These are phyloP conservation scores for Caenorhabditis virilis DNA, from an alignment of 2,888 invertebrate genomes.

Conservation along the genomic window DNA sequence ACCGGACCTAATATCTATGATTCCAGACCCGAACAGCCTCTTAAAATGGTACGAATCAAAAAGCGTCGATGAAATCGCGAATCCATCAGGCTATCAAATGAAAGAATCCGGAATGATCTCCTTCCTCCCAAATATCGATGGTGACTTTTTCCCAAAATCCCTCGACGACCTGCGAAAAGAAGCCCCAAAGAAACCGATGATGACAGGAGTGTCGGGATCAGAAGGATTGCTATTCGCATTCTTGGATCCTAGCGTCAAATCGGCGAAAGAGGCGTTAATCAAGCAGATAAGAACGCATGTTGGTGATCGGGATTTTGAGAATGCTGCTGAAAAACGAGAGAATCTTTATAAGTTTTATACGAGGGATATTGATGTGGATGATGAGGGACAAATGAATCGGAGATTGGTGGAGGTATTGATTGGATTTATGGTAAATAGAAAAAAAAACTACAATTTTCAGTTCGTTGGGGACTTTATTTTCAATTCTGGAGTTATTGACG, in stretches of 20 bases:
- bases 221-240: conserved; percentile 48
- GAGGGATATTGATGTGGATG: conserved; percentile 8
- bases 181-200: conserved; percentile 35
- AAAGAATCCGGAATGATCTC: conserved; percentile 21
- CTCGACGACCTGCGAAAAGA: conserved; percentile 42
- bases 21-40: conserved; percentile 10
- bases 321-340: conserved; percentile 14
- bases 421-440: too few species aligned
- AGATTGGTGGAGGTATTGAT: conserved; percentile 9
- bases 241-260: too few species aligned
- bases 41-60: conserved; percentile 11
- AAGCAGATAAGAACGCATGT: too few species aligned
- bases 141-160: conserved; percentile 53
- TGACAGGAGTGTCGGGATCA: conserved; percentile 45
- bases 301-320: conserved; percentile 4
- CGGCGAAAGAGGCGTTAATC: too few species aligned
- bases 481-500: conserved; percentile 28
- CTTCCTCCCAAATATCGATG: conserved; percentile 48
- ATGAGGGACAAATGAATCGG: conserved; percentile 17
- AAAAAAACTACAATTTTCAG: too few species aligned
- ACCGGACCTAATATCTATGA: not conserved
- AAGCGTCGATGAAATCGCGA: conserved; percentile 1
- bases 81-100: conserved; percentile 13
- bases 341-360: conserved; percentile 11
- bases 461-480: conserved; percentile 36